These are phyloP conservation scores for Scolanthus callimorphus DNA, from an alignment of 92 coral and sea anemone genomes.

Conservation along the genomic window DNA sequence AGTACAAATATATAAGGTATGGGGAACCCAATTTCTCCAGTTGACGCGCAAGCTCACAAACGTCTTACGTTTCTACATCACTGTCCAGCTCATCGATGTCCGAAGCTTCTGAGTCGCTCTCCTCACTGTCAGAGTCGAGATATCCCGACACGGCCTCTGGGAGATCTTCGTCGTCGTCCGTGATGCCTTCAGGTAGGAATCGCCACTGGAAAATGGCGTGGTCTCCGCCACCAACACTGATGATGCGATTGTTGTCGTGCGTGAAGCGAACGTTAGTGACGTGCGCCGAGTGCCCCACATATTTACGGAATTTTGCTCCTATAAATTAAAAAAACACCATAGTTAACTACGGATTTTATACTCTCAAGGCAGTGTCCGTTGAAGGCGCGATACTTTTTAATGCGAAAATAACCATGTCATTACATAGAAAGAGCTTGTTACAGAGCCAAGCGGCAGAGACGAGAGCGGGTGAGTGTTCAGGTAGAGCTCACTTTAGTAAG, in stretches of 20 bases:
- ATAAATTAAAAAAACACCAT: too few relatives aligned
- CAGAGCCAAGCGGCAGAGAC: too few relatives aligned
- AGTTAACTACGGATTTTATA: too few relatives aligned
- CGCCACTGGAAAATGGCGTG: constrained; percentile 99
- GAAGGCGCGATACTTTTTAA: too few relatives aligned
- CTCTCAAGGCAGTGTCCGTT: too few relatives aligned
- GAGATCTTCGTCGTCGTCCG: constrained; percentile 59
- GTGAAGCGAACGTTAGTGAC: constrained; percentile 97
- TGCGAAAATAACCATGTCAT: too few relatives aligned
- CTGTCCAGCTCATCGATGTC: constrained; percentile 94
- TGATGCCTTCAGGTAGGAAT: constrained; percentile 88
- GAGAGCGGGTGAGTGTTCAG: too few relatives aligned
- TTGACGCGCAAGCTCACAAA: too few relatives aligned
- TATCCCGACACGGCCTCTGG: constrained; percentile 86
- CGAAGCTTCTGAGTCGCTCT: constrained; percentile 94
- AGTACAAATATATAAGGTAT: too few relatives aligned
- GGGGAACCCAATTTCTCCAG: too few relatives aligned
- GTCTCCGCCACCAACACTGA: constrained; percentile 97
- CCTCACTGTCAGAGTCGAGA: constrained; percentile 90
- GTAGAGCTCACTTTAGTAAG: too few relatives aligned
- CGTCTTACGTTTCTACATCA: constrained; percentile 88
- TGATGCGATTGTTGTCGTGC: constrained; percentile 77
- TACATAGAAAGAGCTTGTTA: too few relatives aligned
- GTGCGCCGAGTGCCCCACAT: constrained; percentile 98
- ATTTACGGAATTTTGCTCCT: constrained; percentile 96